Percentiles rank a stretch among this genome's conserved stretches.
These are phyloP conservation scores for Neosalanx taihuensis DNA, from an alignment of 2,797 vertebrate genomes.

Conservation along the genomic window DNA sequence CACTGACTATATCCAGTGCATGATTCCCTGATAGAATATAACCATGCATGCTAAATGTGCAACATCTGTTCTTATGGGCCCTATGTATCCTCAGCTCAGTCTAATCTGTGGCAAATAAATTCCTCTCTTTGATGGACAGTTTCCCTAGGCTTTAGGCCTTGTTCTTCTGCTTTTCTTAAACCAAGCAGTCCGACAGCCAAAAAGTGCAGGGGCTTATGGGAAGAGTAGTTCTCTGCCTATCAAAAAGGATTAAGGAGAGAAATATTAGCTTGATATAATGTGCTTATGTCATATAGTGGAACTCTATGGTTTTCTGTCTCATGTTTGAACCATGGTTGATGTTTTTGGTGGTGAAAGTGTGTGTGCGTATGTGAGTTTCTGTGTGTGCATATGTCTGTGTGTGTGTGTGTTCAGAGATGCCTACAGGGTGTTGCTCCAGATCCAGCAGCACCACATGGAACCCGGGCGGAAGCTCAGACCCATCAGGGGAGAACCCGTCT, in stretches of 20 bases:
- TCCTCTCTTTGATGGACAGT: constrained; percentile 25
- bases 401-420: constrained; percentile 7
- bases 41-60: not conserved
- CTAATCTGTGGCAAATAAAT: constrained; percentile 33
- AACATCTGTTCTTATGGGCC: constrained; percentile 8
- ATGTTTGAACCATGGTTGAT: not conserved
- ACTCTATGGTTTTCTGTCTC: too few relatives aligned
- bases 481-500: constrained; percentile 32
- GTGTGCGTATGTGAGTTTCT: constrained; percentile 27
- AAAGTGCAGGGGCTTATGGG: constrained; percentile 28
- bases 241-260: not conserved
- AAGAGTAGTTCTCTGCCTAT: not conserved
- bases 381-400: not conserved
- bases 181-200: constrained; percentile 6
- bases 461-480: not conserved
- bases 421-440: constrained; percentile 27
- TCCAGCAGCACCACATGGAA: constrained; percentile 30
- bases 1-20: too few relatives aligned
- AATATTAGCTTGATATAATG: not conserved
- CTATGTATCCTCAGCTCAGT: not conserved
- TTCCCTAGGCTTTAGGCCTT: not conserved
- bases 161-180: not conserved
- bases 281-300: not conserved
- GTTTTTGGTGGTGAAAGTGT: not conserved
- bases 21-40: not conserved